phyloP scores from a whole-genome alignment of 2,113 vertebrate species.

The Pao palembangensis region DNA sequence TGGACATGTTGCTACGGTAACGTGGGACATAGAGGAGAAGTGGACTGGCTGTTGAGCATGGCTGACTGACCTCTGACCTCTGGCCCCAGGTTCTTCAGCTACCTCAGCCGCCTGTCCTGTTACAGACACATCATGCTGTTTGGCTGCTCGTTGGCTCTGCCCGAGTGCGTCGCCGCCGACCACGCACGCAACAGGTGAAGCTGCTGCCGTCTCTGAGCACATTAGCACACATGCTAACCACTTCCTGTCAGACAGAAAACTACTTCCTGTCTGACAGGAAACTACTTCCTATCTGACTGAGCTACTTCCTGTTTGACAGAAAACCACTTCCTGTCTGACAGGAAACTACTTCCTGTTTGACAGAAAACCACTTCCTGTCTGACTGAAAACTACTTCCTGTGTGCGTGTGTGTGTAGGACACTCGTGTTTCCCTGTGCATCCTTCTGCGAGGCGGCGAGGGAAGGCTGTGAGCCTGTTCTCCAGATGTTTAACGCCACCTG shows the following conservation, averaged over 20 bases:
- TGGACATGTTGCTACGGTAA: slow-evolving; percentile 87
- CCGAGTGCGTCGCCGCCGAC: slow-evolving; percentile 79
- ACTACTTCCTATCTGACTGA: too few relatives aligned
- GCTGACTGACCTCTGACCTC: too few relatives aligned
- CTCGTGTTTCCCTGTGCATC: slow-evolving; percentile 83
- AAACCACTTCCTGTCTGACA: too few relatives aligned
- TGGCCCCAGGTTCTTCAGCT: slow-evolving; percentile 85
- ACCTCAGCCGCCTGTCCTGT: slow-evolving; percentile 88
- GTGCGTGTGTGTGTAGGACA: slow-evolving; percentile 41
- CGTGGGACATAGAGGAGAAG: background rate
- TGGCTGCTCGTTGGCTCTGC: slow-evolving; percentile 90
- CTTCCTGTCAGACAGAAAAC: too few relatives aligned
- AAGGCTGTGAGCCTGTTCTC: slow-evolving; percentile 90
- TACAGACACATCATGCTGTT: slow-evolving; percentile 97
- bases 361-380: too few relatives aligned
- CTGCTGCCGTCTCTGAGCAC: background rate
- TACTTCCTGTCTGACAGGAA: too few relatives aligned
- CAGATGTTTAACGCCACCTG: slow-evolving; percentile 91
- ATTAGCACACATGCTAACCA: background rate
- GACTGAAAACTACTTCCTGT: background rate
- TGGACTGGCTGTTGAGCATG: too few relatives aligned
- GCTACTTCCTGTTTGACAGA: too few relatives aligned
- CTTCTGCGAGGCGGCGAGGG: slow-evolving; percentile 89
- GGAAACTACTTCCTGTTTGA: too few relatives aligned
- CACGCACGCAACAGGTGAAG: slow-evolving; percentile 48